Percentiles rank a stretch among this genome's conserved stretches.
These are phyloP conservation scores for Trachelus iudaicus DNA, from an alignment of 2,888 invertebrate species.

Conservation along the genomic window DNA sequence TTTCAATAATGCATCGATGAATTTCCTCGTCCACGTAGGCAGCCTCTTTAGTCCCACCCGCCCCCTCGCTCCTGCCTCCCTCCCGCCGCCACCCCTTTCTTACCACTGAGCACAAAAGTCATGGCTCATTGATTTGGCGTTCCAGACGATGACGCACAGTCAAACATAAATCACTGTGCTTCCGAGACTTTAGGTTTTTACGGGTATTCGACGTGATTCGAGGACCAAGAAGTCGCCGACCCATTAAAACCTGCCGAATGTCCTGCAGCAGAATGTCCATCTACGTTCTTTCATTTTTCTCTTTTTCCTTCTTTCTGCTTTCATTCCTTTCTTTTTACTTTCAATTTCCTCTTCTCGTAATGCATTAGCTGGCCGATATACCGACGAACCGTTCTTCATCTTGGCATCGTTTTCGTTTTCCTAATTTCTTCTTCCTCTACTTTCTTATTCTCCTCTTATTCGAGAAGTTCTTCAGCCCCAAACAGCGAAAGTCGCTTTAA, in stretches of 20 bases:
- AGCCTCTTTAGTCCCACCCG: neutral
- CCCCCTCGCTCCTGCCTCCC: neutral
- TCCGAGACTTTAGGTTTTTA: conserved; percentile 21
- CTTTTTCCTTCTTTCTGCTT: neutral
- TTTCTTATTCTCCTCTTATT: neutral
- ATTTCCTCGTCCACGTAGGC: conserved; percentile 4
- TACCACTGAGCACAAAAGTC: conserved; percentile 18
- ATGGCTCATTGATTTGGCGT: conserved; percentile 35
- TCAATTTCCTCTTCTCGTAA: neutral
- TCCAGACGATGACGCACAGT: conserved; percentile 28
- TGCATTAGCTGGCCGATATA: neutral
- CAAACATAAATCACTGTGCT: conserved; percentile 32
- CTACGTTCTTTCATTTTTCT: neutral
- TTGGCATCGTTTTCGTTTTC: neutral
- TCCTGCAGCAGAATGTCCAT: conserved; percentile 17
- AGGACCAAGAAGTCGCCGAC: conserved; percentile 15
- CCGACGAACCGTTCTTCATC: neutral
- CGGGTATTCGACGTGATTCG: conserved; percentile 29
- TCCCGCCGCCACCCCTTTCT: neutral
- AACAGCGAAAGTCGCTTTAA: neutral
- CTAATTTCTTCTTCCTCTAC: neutral
- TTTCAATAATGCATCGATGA: conserved; percentile 23
- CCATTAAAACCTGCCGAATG: conserved; percentile 34
- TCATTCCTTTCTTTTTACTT: neutral
- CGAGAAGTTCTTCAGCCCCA: neutral